Percentiles rank a stretch among this genome's conserved stretches.
These are phyloP conservation scores for Phaethon lepturus DNA, from an alignment of 2,113 vertebrate genomes.

Conservation along the genomic window DNA sequence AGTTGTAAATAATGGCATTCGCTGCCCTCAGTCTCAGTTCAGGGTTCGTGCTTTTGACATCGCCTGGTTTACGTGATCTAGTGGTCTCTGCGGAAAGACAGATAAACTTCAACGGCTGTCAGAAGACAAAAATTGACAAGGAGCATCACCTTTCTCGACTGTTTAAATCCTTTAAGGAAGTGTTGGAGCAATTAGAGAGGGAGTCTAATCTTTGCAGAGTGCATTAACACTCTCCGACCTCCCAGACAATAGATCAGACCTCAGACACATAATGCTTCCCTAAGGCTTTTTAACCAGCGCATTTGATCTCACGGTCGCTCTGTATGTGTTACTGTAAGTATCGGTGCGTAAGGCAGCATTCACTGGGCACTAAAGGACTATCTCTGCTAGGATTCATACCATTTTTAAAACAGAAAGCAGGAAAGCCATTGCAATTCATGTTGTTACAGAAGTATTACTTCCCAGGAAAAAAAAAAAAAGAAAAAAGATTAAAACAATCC, in stretches of 20 bases:
- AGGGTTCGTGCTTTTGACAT: conserved; percentile 62
- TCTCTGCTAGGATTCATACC: not conserved
- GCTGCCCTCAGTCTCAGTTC: not conserved
- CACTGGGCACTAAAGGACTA: not conserved
- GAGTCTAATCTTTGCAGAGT: conserved; percentile 93
- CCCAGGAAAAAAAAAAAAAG: not conserved
- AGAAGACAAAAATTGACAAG: conserved; percentile 86
- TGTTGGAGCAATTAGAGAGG: conserved; percentile 83
- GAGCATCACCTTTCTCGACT: conserved; percentile 79
- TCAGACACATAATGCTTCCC: conserved; percentile 81
- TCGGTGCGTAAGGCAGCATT: conserved; percentile 6
- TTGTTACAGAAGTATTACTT: not conserved
- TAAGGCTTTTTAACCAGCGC: conserved; percentile 74
- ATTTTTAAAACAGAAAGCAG: conserved; percentile 11
- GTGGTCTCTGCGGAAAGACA: conserved; percentile 71
- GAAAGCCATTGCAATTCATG: not conserved
- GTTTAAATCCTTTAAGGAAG: conserved; percentile 83
- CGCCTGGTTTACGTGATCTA: conserved; percentile 60
- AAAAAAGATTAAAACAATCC: not conserved
- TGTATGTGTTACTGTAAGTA: conserved; percentile 27
- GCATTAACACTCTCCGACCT: conserved; percentile 93
- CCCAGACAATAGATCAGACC: conserved; percentile 93
- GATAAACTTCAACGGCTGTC: conserved; percentile 79
- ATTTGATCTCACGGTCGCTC: conserved; percentile 73
- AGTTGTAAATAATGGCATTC: not conserved